Evolutionary conservation across 2,113 vertebrate species (phyloP).

Genomic region (Clarias macrocephalus): DNA sequence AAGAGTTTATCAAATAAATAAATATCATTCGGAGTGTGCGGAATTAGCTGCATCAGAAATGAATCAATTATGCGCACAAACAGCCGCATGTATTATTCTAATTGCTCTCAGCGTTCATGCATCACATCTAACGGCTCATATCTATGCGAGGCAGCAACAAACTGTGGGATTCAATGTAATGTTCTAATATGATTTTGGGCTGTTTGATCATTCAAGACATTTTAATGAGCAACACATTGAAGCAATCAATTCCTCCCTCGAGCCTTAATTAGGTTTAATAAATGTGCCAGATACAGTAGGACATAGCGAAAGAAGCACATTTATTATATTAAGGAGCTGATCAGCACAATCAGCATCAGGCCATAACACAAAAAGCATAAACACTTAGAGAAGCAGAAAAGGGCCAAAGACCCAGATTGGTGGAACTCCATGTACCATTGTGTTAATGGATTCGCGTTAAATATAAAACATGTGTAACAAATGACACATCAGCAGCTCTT

Average conservation of each 20-base stretch:
- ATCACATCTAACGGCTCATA: conserved; percentile 7
- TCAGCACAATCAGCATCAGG: background rate
- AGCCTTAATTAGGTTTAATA: background rate
- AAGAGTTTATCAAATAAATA: background rate
- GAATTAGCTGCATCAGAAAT: conserved; percentile 20
- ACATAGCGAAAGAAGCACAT: background rate
- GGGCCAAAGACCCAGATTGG: background rate
- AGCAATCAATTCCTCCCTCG: background rate
- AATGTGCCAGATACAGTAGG: background rate
- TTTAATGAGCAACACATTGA: conserved; percentile 32
- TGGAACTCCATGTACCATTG: background rate
- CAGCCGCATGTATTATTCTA: background rate
- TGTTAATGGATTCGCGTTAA: background rate
- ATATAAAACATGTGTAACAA: background rate
- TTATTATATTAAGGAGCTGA: conserved; percentile 12
- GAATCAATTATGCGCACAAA: conserved; percentile 40
- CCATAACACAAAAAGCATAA: conserved; percentile 22
- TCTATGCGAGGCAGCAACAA: conserved; percentile 19
- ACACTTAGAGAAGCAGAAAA: conserved; percentile 7
- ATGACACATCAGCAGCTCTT: background rate
- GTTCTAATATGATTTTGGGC: background rate
- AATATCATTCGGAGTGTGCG: background rate
- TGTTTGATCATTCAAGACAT: background rate
- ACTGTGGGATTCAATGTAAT: background rate
- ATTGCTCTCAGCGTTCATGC: conserved; percentile 20